Base-by-base conservation (phyloP, 2,888 invertebrate species). In the Rambutsinella grinnellia region DNA sequence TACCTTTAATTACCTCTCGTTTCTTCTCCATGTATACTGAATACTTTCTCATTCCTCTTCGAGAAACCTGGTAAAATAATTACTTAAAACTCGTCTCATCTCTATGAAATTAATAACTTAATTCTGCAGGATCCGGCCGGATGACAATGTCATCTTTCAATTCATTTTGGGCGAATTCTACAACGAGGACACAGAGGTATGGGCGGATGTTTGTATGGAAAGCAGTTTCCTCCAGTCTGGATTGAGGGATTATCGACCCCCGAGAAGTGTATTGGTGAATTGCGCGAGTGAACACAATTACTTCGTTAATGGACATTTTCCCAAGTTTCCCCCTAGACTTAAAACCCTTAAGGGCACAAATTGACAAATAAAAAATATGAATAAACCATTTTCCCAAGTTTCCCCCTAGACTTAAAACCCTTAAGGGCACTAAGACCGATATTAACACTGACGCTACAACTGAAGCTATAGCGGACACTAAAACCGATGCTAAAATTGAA, bases 91-190 rank as follows among this genome's bases (percentile, higher is more conserved):
- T 23, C 21, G n/a, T 46, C 13, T 49, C 15, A n/a, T 15, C 46
- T 54, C 27, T 27, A 36, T 28, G 44, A 49, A 58, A 24, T 36
- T 36, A 36, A 36, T 8, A 36, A 36, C 13, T 13, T 21, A 6
- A 21, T n/a, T 17, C 44, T 57, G 17, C 23, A 78, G 78, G 80
- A 47, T 74, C 0, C 71, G 70, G 26, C 54, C 71, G 5, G 79
- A 77, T 26, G 80, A 81, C 68, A 81, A 79, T 44, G 27, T 65
- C 10, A 10, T 81, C 0, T 81, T 77, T 46, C 74, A 79, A 56
- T 81, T 72, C 46, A 69, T 77, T 15, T 21, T 80, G n/a, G 78
- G 80, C 8, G 78, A 80, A 46, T 79, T 79, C 36, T 75, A 79
- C 46, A 69, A 79, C 19, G 51, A 62, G 2, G 70, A 77, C 10